Percentiles rank a stretch among this genome's conserved stretches.
Conservation (phyloP, 2,888 invertebrate species). For the Trachelus iudaicus region DNA sequence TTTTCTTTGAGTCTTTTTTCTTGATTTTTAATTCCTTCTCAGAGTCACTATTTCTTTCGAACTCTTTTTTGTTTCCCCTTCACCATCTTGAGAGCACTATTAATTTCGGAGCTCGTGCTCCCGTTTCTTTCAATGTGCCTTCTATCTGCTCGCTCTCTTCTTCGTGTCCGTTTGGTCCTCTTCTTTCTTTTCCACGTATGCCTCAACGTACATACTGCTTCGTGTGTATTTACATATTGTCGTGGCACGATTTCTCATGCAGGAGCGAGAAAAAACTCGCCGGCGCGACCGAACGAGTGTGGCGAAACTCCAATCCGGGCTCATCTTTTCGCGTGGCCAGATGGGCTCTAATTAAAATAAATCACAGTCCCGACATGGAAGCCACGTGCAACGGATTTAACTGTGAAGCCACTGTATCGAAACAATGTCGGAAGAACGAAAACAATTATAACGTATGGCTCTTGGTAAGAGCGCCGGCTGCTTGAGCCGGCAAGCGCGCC, state of each 20-base stretch:
- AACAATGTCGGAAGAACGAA: constrained; percentile 17
- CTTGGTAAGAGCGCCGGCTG: neutral
- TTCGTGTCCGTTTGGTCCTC: neutral
- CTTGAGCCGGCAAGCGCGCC: neutral
- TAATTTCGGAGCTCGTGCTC: neutral
- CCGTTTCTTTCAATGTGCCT: neutral
- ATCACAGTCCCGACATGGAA: constrained; percentile 2
- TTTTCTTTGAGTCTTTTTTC: neutral
- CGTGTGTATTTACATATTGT: neutral
- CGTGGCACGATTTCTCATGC: neutral
- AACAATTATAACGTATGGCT: constrained; percentile 17
- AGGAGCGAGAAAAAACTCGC: neutral
- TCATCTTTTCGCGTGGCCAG: neutral
- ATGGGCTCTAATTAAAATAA: constrained; percentile 9
- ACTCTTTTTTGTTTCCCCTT: neutral
- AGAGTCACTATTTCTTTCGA: neutral
- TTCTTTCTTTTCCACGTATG: neutral
- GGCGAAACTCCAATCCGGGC: neutral
- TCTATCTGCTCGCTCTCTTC: neutral
- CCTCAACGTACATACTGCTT: neutral
- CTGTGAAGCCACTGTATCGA: constrained; percentile 19
- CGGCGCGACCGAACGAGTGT: neutral
- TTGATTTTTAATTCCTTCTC: neutral
- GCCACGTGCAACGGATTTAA: neutral
- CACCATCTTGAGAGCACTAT: neutral